Evolutionary conservation across 2,113 vertebrate genomes (phyloP), one percentile per base, ranked within the genome.

Genomic region (Sporophila hypoxantha): DNA sequence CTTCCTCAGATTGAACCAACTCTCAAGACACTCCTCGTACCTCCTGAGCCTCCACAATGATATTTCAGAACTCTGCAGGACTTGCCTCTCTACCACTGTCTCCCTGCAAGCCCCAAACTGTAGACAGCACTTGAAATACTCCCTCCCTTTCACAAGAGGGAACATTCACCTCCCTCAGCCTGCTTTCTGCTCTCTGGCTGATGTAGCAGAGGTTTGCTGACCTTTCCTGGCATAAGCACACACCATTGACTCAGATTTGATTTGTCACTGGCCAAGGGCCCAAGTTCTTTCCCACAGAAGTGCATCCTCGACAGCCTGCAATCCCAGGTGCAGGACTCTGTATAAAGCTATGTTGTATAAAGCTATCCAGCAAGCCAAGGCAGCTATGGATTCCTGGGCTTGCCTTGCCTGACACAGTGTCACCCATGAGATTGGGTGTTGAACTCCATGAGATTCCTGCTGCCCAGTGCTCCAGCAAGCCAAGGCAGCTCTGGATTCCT

Each of bases 361-460:
- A 37, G 37, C 37, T 37, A 37, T 37, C 37, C 37, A 37, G 12
- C 37, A 37, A 37, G 37, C 9, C 52, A 67, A 87, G 21, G 10
- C 18, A 82, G n/a, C n/a, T 66, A 61, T 77, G 42, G 42, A 27
- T 36, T 57, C 7, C 71, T 76, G 42, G 20, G 5, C 25, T 70
- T 49, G 18, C n/a, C 56, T 39, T 34, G 59, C 17, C 21, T 21
- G 34, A 27, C 27, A 56, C 4, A 39, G 8, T 1, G 2, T 15
- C 6, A n/a, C 13, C 21, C 0, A 0, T 5, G 3, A 32, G 36
- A 36, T 36, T 36, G 36, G 36, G 36, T 36, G 36, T 36, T 36
- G 36, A 46, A 46, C 22, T 46, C 26, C 17, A 7, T 4, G 27
- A 77, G 6, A 34, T 57, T 82, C 10, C 21, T 53, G 10, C 27